phyloP scores from a whole-genome alignment of 2,113 vertebrate species.

The Tachuris rubrigastra region DNA sequence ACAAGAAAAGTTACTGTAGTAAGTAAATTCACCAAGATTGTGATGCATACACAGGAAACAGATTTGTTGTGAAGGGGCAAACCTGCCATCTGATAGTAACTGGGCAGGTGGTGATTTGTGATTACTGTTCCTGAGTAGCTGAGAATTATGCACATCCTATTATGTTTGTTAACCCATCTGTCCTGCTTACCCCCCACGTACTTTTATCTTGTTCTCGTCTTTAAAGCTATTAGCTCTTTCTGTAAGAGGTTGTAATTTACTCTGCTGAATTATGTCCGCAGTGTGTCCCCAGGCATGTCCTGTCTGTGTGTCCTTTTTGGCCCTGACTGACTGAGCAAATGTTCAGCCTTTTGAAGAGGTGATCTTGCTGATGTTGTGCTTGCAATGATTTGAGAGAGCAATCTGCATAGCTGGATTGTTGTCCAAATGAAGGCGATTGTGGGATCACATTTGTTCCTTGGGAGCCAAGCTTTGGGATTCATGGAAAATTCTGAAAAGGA shows the following conservation, averaged over 20 bases:
- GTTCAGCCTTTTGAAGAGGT: neutral
- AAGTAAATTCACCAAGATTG: neutral
- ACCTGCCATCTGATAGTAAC: constrained; percentile 42
- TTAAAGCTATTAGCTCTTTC: constrained; percentile 13
- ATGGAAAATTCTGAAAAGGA: neutral
- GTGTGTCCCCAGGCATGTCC: neutral
- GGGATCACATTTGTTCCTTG: neutral
- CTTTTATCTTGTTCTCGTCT: neutral
- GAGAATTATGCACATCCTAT: constrained; percentile 61
- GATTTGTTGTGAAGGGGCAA: constrained; percentile 48
- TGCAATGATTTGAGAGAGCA: neutral
- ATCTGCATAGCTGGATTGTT: neutral
- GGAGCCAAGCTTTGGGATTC: neutral
- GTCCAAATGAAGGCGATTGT: neutral
- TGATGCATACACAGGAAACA: neutral
- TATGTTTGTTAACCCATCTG: constrained; percentile 57
- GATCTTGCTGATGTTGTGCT: neutral
- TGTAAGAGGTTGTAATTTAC: neutral
- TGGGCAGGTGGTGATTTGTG: constrained; percentile 48
- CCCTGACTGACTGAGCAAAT: neutral
- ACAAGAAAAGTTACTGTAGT: neutral
- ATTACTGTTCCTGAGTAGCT: constrained; percentile 35
- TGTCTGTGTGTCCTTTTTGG: neutral
- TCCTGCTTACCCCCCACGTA: neutral
- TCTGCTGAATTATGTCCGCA: neutral